A percentile compares a stretch with the other conserved stretches of the same genome.
Evolutionary conservation across 2,113 vertebrate species (phyloP).

Genomic region (Labeo catla): DNA sequence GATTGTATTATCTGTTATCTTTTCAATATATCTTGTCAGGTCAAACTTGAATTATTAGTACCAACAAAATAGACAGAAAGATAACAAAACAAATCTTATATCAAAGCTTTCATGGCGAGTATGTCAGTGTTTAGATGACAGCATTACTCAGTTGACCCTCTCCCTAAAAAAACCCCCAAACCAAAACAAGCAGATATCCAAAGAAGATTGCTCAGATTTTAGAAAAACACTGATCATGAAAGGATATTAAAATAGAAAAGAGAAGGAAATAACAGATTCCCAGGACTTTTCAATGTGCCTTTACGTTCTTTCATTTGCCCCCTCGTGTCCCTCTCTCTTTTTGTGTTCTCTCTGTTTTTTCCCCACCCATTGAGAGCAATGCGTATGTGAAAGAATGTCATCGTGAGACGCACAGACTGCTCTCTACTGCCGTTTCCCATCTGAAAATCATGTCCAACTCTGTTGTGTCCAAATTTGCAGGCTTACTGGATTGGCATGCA

Average conservation of each 20-base stretch:
- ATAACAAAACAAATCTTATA: no score
- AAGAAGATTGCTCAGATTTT: conserved; percentile 4
- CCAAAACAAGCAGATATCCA: conserved; percentile 17
- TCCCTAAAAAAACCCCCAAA: conserved; percentile 27
- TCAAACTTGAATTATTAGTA: background rate
- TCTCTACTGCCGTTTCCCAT: conserved; percentile 36
- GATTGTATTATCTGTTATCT: background rate
- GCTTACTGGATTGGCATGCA: background rate
- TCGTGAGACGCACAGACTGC: conserved; percentile 52
- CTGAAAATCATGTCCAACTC: conserved; percentile 16
- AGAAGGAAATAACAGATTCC: conserved; percentile 45
- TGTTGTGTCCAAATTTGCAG: conserved; percentile 26
- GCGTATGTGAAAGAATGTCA: conserved; percentile 76
- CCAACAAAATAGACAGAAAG: no score
- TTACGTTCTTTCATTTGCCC: conserved; percentile 36
- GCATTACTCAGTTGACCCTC: conserved; percentile 18
- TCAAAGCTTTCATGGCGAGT: background rate
- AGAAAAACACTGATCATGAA: conserved; percentile 42
- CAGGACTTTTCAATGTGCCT: conserved; percentile 44
- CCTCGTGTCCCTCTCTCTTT: conserved; percentile 49
- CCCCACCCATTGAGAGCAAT: conserved; percentile 59
- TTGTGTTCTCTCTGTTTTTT: conserved; percentile 25
- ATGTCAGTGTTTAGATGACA: conserved; percentile 16
- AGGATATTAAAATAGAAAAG: conserved; percentile 50
- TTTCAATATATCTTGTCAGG: background rate